Evolutionary conservation across 2,888 invertebrate species (phyloP).

Genomic region (Pammene aurita): DNA sequence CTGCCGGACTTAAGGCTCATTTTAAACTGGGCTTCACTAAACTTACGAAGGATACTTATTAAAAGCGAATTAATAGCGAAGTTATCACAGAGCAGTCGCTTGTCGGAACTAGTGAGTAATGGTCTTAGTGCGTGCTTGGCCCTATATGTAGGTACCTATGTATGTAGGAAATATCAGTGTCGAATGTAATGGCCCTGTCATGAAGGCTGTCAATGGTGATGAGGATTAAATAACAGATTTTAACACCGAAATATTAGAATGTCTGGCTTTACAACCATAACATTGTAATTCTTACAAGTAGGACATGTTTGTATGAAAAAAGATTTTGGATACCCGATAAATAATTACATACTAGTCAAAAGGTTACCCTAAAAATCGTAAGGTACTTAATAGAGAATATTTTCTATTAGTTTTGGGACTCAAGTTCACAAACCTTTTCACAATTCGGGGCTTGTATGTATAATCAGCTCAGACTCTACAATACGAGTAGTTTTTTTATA

Average conservation of each 20-base stretch:
- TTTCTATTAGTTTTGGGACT: no score
- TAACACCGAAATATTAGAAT: background rate
- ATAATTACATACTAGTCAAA: no score
- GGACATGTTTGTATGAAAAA: no score
- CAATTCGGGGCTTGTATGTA: no score
- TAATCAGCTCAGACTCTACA: no score
- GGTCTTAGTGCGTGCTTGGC: constrained; percentile 60
- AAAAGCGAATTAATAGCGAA: constrained; percentile 34
- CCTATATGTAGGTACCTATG: constrained; percentile 29
- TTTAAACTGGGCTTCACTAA: background rate
- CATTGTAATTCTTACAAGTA: no score
- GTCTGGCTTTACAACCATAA: no score
- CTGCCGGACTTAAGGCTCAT: background rate
- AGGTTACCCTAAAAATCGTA: no score
- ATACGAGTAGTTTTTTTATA: no score
- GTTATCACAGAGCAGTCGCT: constrained; percentile 16
- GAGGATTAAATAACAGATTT: constrained; percentile 9
- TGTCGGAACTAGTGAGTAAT: constrained; percentile 58
- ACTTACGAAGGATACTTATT: constrained; percentile 16
- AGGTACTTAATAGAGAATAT: no score
- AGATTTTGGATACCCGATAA: no score
- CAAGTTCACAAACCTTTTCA: no score
- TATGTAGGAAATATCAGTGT: constrained; percentile 49
- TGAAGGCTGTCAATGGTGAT: constrained; percentile 54
- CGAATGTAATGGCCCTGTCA: constrained; percentile 60